Conservation (phyloP, 2,888 invertebrate genomes). For the Perdita meconis region DNA sequence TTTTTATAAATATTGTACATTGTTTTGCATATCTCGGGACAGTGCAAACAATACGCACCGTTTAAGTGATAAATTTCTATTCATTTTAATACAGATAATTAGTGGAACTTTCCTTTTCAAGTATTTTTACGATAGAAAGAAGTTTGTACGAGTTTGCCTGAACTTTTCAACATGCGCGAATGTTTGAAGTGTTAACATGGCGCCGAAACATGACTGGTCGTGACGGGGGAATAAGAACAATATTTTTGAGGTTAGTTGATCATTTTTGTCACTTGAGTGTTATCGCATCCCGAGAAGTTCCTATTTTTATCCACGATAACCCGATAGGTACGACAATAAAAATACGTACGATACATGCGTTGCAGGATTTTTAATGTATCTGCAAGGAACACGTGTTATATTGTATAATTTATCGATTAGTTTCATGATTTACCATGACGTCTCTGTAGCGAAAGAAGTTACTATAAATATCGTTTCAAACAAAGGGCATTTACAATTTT, state of each 20-base stretch:
- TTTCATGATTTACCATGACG: constrained; percentile 46
- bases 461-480: constrained; percentile 23
- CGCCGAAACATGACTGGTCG: constrained; percentile 79
- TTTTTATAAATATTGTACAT: constrained; percentile 73
- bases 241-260: constrained; percentile 79
- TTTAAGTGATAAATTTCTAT: constrained; percentile 25
- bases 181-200: constrained; percentile 80
- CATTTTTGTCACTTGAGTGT: constrained; percentile 53
- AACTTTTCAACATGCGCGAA: constrained; percentile 75
- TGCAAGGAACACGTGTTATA: constrained; percentile 49
- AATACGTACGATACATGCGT: neutral
- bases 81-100: constrained; percentile 6
- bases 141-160: constrained; percentile 47
- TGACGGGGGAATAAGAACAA: constrained; percentile 72
- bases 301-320: constrained; percentile 6
- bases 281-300: constrained; percentile 18
- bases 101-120: constrained; percentile 23
- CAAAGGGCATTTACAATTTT: constrained; percentile 31
- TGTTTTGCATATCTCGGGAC: constrained; percentile 43
- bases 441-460: constrained; percentile 33
- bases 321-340: constrained; percentile 1
- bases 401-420: constrained; percentile 44
- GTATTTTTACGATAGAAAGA: constrained; percentile 39
- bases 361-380: constrained; percentile 4
- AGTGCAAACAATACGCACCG: constrained; percentile 39